These are phyloP conservation scores for Argyra leucocephala DNA, from an alignment of 2,888 invertebrate species.

Conservation along the genomic window DNA sequence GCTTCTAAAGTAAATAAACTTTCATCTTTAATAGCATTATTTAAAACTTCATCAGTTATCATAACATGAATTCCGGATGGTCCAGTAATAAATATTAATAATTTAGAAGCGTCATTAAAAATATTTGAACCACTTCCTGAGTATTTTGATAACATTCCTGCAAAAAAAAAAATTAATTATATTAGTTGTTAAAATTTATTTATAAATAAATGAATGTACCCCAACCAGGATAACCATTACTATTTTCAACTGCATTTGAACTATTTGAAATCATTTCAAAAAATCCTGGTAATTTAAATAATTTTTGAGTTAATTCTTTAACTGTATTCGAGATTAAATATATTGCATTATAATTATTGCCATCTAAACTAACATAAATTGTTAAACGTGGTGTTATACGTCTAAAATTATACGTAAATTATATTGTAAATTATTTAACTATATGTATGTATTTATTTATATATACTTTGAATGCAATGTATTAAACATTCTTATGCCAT, in stretches of 20 bases:
- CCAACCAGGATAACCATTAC: conserved; percentile 25
- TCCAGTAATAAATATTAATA: conserved; percentile 65
- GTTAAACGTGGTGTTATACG: conserved; percentile 67
- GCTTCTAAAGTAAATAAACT: conserved; percentile 58
- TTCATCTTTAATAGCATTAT: conserved; percentile 67
- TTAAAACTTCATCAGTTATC: conserved; percentile 75
- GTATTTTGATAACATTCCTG: conserved; percentile 41
- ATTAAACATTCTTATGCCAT: conserved; percentile 88
- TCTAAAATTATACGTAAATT: conserved; percentile 40
- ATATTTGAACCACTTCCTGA: conserved; percentile 43
- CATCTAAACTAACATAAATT: conserved; percentile 68
- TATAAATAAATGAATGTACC: conserved; percentile 18
- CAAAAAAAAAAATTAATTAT: conserved; percentile 12
- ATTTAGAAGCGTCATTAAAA: conserved; percentile 46
- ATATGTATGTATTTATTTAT: background rate
- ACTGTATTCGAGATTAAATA: conserved; percentile 63
- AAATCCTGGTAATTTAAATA: conserved; percentile 52
- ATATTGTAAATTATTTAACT: background rate
- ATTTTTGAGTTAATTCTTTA: conserved; percentile 56
- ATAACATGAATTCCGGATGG: conserved; percentile 76
- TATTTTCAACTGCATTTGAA: conserved; percentile 28
- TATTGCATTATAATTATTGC: conserved; percentile 65
- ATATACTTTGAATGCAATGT: conserved; percentile 74
- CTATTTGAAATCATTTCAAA: conserved; percentile 37
- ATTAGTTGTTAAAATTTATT: background rate